Evolutionary conservation across 2,888 invertebrate genomes (phyloP), one percentile per base, ranked within the genome.

Genomic region (Mongoloraphidia duomilia): DNA sequence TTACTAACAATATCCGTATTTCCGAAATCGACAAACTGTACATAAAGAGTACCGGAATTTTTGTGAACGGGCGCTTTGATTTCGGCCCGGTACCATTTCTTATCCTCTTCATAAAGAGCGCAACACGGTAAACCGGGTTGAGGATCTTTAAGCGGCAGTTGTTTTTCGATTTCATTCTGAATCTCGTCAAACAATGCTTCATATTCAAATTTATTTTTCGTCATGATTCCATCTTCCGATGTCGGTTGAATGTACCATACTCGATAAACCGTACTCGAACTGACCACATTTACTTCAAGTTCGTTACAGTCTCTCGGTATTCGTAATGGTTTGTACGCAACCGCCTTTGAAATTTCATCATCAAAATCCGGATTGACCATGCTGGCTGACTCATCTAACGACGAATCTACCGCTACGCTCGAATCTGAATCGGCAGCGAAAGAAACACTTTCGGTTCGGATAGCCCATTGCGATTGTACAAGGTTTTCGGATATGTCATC

Each of bases 11-110:
- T 57, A 59, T 80, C 80, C 8, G 69, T 64, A 58, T 85, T 84
- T 2, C 88, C 84, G 59, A 77, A 88, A 64, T 90, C 89, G 1
- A 88, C 77, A 63, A 80, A 90, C 54, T 72, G 69, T 0, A 89
- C 78, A 57, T 74, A 73, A 0, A 82, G 71, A 46, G 63, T 58
- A 3, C 45, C 35, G 8, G 66, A 63, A 13, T 68, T 62, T 0
- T 58, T 57, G 36, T 67, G 61, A 53, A 73, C 69, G 45, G 72
- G 66, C 46, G 76, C 70, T 41, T 73, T 62, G 46, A 90, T 73
- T 11, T 71, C 60, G 0, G 81, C 86, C 51, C 90, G 72, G 61
- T 87, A 86, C 86, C 86, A 90, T 36, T 65, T 58, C 1, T 69
- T 67, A 60, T 86, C 84, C 46, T 73, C 74, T 0, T 69, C 65